Base-by-base conservation (phyloP, 2,797 vertebrate species). In the Corythornis leucogaster region DNA sequence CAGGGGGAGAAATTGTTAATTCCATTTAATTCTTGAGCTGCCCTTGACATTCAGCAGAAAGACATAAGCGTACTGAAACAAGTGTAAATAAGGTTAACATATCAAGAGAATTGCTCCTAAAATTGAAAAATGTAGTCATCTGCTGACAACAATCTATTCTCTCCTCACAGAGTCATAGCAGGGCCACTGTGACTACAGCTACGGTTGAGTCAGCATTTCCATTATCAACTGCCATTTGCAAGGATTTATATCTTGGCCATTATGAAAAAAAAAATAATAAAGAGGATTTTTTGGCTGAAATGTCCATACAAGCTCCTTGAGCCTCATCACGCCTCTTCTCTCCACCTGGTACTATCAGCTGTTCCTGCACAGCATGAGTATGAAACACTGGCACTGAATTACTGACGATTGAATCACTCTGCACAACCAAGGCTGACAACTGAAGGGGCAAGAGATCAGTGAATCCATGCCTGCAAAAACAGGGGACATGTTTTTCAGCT, bases 31-130 rank as follows among this genome's bases (percentile, higher is more conserved):
- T 81, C 55, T 42, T 31, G 28, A 86, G 66, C 54, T 92, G 82
- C 50, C 85, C 92, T 94, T 93, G 87, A 85, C 90, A 93, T 91
- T 88, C 77, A 91, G 82, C 54, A 63, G 76, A 28, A 80, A 93
- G 77, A 64, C 46, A 69, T 6, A n/a, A 69, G 35, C 67, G 57
- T 48, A 48, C 82, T 70, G 80, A 86, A 89, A 79, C 58, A 57
- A 74, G 63, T 66, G 80, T 86, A 96, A 97, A 83, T 94, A 94
- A 88, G 80, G 67, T 66, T 78, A 55, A 85, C 50, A 5, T 69
- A 75, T 74, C 87, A 67, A 64, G 48, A 64, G 71, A 92, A 93
- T 88, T 84, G 76, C 78, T 93, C 73, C 77, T 95, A 71, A 85
- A 95, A 86, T 31, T 90, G 87, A 86, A 59, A 83, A 71, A 91